Evolutionary conservation across 2,888 invertebrate genomes (phyloP), one percentile per base, ranked within the genome.

Genomic region (Eupithecia abbreviata): DNA sequence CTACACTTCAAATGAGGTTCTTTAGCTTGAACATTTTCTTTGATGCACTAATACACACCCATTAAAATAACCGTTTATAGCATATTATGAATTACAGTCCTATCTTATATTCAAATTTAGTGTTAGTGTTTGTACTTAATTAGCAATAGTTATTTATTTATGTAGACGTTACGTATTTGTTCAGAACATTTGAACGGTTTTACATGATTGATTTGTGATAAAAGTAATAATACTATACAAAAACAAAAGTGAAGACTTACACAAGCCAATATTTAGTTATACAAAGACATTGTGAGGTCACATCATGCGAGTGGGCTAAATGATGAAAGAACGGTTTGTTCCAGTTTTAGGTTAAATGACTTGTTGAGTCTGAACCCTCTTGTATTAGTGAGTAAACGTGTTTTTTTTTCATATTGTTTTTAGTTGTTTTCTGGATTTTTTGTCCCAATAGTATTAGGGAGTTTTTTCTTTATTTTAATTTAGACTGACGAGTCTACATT

Each of bases 371-470:
- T 92, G 92, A 93, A 93, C 91, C 92, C 93, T 93, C 90, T 94
- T 93, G 93, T 90, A 93, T 94, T 94, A 94, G 94, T 94, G 91
- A 93, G 94, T 94, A 94, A 81, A 94, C 92, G 91, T 92, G 92
- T 94, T 95, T 91, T 93, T 82, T 93, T 94, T 94, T 94, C 93
- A 92, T 94, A 93, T 93, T 94, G 93, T 94, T 94, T 95, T 94
- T 94, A 94, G 93, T 95, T 94, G 93, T 94, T 82, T 82, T 81
- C 93, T 91, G 94, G 94, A 94, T 94, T 95, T 78, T 95, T 95
- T 94, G 94, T 95, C 95, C 95, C 94, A 91, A 92, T 95, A 95
- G 94, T 91, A 92, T 94, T 94, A 95, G 95, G 95, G 95, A 93
- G 93, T 94, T 94, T 95, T 93, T 88, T 93, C 94, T 94, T 93